Percentiles rank a stretch among this genome's conserved stretches.
Evolutionary conservation across 2,113 vertebrate species (phyloP).

Genomic region (Oceanites oceanicus): DNA sequence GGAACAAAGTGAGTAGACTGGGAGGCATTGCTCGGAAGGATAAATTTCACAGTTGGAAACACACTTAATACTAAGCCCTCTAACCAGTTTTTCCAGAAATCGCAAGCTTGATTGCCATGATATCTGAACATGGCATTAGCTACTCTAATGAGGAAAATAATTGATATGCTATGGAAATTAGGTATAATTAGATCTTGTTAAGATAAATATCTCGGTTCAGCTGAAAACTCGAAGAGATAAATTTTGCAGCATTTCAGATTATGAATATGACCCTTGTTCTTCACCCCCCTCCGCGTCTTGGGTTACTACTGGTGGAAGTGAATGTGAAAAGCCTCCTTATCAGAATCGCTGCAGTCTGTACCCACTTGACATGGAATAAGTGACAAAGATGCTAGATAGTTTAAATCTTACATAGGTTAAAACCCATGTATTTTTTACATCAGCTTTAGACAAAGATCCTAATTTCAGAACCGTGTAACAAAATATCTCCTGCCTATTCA

Average conservation of each 20-base stretch:
- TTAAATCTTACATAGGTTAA: neutral
- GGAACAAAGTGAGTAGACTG: conserved; percentile 69
- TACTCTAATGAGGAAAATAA: conserved; percentile 67
- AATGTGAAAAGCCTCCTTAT: conserved; percentile 1
- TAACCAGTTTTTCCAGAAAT: conserved; percentile 67
- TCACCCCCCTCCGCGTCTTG: neutral
- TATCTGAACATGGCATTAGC: conserved; percentile 68
- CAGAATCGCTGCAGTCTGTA: neutral
- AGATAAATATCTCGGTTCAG: conserved; percentile 63
- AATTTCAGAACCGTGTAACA: neutral
- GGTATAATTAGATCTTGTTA: conserved; percentile 63
- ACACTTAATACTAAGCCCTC: conserved; percentile 55
- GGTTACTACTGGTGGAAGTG: conserved; percentile 11
- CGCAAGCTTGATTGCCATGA: conserved; percentile 53
- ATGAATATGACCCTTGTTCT: conserved; percentile 48
- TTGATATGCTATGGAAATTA: conserved; percentile 65
- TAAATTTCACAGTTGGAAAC: conserved; percentile 69
- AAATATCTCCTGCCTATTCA: neutral
- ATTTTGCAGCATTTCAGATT: conserved; percentile 41
- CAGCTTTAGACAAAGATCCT: neutral
- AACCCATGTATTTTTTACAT: neutral
- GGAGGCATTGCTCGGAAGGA: conserved; percentile 60
- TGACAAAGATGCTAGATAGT: neutral
- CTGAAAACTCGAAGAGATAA: conserved; percentile 45
- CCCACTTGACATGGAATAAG: neutral